Base-by-base conservation (phyloP, 2,888 invertebrate species). In the Calameuta pallipes region DNA sequence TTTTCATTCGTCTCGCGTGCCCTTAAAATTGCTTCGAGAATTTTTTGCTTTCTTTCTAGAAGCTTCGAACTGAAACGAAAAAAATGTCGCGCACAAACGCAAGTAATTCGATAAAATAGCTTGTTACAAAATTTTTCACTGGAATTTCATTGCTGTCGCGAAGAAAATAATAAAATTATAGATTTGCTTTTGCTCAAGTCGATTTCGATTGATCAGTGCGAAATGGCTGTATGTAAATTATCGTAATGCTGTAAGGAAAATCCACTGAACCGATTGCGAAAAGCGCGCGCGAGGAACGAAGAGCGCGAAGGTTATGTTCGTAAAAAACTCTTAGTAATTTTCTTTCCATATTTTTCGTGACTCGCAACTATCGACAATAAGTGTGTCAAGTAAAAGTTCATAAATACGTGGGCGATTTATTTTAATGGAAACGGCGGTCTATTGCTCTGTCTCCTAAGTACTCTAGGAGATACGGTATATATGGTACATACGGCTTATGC, bases 1-100 rank as follows among this genome's bases (percentile, higher is more conserved):
- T 83, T 80, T 83, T 6, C 2, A 9, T 23, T 13, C 37, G 0
- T 56, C 6, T 56, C 9, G 2, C 56, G 56, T 23, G 56, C 56
- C 23, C 56, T 23, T 6, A 56, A 41, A 56, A 56, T 9, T 56
- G 56, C 9, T 23, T 56, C 56, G 56, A 56, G 23, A 23, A 9
- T 23, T 56, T 2, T 56, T 1, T 0, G 23, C 56, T 15, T 23
- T 56, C 2, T 23, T 23, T 15, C 15, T 23, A 9, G 56, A 56
- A 23, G 9, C 56, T 56, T 9, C 41, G 23, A 56, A 2, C 13
- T 6, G 0, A 6, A 56, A 23, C 6, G 6, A 56, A 56, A 56
- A 56, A 1, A 23, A 56, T 56, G 56, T 23, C 56, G 56, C 23
- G 56, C 9, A 37, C 4, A 37, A 37, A 37, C 37, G 23, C 23